These are phyloP conservation scores for Conistra vaccinii DNA, from an alignment of 2,888 invertebrate genomes.

Conservation along the genomic window DNA sequence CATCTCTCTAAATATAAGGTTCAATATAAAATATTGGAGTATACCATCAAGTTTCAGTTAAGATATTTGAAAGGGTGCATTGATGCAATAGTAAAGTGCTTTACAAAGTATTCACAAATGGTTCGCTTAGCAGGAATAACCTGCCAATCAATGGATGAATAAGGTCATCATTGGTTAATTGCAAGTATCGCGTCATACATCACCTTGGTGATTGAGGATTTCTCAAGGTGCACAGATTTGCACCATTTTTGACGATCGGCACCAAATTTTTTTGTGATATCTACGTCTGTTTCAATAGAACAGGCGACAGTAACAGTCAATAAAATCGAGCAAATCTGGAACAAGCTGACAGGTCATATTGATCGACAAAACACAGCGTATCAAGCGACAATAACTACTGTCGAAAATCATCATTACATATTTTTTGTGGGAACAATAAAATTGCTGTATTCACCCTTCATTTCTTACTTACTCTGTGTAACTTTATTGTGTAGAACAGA, in stretches of 20 bases:
- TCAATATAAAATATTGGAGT: slow-evolving; percentile 24
- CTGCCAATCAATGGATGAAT: background rate
- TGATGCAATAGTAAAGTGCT: background rate
- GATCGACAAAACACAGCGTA: background rate
- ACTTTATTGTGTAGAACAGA: background rate
- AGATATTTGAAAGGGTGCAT: slow-evolving; percentile 10
- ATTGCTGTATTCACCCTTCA: background rate
- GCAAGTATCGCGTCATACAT: background rate
- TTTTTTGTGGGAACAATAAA: background rate
- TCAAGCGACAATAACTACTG: no score
- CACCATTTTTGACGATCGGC: no score
- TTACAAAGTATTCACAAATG: slow-evolving; percentile 29
- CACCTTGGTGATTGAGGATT: background rate
- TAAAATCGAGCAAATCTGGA: background rate
- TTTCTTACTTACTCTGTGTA: slow-evolving; percentile 3
- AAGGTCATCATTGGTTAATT: background rate
- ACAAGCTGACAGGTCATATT: background rate
- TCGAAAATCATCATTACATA: background rate
- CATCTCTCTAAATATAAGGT: background rate
- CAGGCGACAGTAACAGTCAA: background rate
- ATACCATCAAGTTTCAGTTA: background rate
- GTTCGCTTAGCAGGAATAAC: background rate
- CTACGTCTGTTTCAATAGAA: no score
- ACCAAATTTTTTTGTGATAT: no score
- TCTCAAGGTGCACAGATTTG: no score